Evolutionary conservation across 2,113 vertebrate genomes (phyloP).

Genomic region (Gila orcuttii): DNA sequence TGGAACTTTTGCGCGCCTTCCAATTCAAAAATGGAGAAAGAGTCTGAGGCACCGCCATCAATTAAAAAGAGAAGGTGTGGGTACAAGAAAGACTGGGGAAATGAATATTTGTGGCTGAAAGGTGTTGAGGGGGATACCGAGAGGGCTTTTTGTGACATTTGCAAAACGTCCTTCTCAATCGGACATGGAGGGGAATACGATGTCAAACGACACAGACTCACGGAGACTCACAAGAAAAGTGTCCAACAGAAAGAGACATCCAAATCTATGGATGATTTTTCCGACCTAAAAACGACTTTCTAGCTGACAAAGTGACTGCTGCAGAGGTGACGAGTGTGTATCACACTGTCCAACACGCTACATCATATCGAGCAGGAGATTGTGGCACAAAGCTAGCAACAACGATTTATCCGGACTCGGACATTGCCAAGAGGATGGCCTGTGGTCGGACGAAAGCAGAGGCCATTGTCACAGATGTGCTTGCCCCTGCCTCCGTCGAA

Average conservation of each 20-base stretch:
- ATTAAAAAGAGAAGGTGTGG: background rate
- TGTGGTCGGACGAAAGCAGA: conserved; percentile 26
- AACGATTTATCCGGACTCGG: conserved; percentile 8
- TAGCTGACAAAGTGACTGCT: too few relatives aligned
- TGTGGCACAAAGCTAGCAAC: background rate
- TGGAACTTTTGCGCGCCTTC: too few relatives aligned
- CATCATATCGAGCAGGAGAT: conserved; percentile 33
- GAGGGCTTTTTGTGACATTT: background rate
- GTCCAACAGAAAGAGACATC: too few relatives aligned
- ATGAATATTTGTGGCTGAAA: conserved; percentile 3
- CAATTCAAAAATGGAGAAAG: too few relatives aligned
- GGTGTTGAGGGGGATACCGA: background rate
- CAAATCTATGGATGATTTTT: too few relatives aligned
- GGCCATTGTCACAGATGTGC: conserved; percentile 31
- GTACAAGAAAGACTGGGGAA: background rate
- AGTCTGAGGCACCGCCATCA: too few relatives aligned
- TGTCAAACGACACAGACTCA: conserved; percentile 1
- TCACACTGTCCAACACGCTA: conserved; percentile 20
- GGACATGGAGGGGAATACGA: conserved; percentile 12
- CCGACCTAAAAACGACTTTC: too few relatives aligned
- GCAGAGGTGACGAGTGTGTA: conserved; percentile 1
- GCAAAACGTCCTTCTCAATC: conserved; percentile 1
- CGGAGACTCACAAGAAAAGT: too few relatives aligned
- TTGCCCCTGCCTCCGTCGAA: conserved; percentile 7
- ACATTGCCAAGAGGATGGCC: conserved; percentile 29